Evolutionary conservation across 2,797 vertebrate genomes (phyloP).

Genomic region (Nannoperca australis): DNA sequence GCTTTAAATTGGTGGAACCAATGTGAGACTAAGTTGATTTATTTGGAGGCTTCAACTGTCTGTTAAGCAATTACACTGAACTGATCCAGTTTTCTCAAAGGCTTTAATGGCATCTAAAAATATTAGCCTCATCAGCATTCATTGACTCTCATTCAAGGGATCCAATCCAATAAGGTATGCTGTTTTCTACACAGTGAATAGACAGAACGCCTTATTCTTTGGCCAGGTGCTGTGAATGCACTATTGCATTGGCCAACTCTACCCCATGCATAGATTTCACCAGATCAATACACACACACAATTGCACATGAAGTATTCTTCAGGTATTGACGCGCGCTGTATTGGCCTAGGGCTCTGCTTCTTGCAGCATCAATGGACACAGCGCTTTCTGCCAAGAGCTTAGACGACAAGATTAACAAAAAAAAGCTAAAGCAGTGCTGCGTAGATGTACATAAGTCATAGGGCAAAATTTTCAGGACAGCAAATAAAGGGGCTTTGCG

Average conservation of each 20-base stretch:
- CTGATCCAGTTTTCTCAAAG: conserved; percentile 6
- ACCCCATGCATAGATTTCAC: conserved; percentile 62
- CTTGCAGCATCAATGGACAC: conserved; percentile 41
- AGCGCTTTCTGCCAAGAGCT: conserved; percentile 36
- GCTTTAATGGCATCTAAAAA: conserved; percentile 7
- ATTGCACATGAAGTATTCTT: conserved; percentile 68
- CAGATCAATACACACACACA: conserved; percentile 53
- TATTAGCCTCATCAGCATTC: conserved; percentile 19
- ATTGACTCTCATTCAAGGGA: conserved; percentile 17
- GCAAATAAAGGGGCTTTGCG: conserved; percentile 38
- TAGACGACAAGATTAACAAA: conserved; percentile 10
- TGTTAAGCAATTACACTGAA: conserved; percentile 1
- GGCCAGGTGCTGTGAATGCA: conserved; percentile 58
- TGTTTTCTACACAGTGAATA: conserved; percentile 41
- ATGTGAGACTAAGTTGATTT: background rate
- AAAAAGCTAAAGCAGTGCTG: conserved; percentile 13
- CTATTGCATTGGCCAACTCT: conserved; percentile 55
- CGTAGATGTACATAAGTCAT: conserved; percentile 17
- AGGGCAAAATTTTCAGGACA: conserved; percentile 49
- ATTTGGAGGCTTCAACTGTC: background rate
- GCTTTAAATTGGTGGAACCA: conserved; percentile 16
- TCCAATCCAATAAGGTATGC: background rate
- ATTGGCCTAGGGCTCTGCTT: conserved; percentile 42
- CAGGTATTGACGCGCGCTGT: conserved; percentile 57
- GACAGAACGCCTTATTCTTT: conserved; percentile 25